Evolutionary conservation across 1,140 invertebrate genomes (phyloP).

Genomic region (Rhyzopertha dominica): DNA sequence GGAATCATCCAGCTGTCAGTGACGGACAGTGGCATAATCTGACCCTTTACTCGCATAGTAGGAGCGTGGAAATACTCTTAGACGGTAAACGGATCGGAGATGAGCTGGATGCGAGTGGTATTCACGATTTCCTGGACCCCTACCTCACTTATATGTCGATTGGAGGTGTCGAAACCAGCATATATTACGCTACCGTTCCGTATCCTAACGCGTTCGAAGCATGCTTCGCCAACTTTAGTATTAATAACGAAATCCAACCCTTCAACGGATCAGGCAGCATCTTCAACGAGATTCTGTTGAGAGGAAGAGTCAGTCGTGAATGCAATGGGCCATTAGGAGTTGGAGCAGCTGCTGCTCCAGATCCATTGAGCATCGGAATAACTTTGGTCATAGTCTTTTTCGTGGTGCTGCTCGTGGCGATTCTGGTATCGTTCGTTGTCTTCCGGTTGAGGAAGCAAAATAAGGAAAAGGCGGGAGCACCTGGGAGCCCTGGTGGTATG

Average conservation of each 20-base stretch:
- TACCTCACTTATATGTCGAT: conserved; percentile 74
- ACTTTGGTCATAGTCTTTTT: conserved; percentile 93
- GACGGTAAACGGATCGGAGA: conserved; percentile 70
- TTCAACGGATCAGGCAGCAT: conserved; percentile 81
- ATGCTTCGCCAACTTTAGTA: conserved; percentile 81
- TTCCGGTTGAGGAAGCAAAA: conserved; percentile 79
- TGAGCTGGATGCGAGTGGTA: conserved; percentile 74
- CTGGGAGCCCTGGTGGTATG: conserved; percentile 52
- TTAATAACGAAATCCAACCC: conserved; percentile 85
- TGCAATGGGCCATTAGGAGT: conserved; percentile 67
- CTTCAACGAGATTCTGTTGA: conserved; percentile 61
- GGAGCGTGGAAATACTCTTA: conserved; percentile 64
- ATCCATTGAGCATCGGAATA: conserved; percentile 84
- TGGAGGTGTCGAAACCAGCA: conserved; percentile 60
- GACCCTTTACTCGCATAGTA: conserved; percentile 62
- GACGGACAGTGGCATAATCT: conserved; percentile 87
- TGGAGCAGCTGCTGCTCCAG: conserved; percentile 68
- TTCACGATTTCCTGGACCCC: conserved; percentile 88
- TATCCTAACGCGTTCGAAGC: conserved; percentile 68
- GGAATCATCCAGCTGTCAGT: conserved; percentile 52
- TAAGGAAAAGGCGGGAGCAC: conserved; percentile 68
- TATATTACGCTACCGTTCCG: conserved; percentile 52
- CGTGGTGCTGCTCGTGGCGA: conserved; percentile 79
- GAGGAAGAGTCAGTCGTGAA: conserved; percentile 64
- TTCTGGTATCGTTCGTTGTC: conserved; percentile 83